Evolutionary conservation across 2,888 invertebrate species (phyloP), one percentile per base, ranked within the genome.

Genomic region (Chymomyza procnemis): DNA sequence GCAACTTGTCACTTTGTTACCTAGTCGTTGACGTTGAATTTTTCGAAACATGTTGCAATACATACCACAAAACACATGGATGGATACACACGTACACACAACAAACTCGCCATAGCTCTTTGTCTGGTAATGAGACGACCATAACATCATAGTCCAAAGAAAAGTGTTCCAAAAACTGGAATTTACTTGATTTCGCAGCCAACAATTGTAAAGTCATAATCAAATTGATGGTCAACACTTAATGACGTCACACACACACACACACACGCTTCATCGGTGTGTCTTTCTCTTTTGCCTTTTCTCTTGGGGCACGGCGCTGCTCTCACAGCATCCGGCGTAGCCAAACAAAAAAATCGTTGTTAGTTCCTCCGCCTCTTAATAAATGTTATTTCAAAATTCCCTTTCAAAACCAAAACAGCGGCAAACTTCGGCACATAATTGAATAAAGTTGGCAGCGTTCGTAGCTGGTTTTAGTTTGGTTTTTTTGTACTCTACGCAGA

Each of bases 371-470:
- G 34, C 34, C 34, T 41, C 34, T 41, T 41, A 41, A 9, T 9
- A 12, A 41, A 5, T 68, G 67, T 67, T 61, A 73, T 80, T 82
- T 62, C 77, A 67, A 74, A 76, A 73, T 61, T 58, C 72, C 81
- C 72, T 85, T 85, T 80, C 83, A 69, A 73, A 76, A 85, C 78
- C 71, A 56, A 41, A 41, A 41, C 34, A 41, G 16, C 14, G 47
- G 14, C 19, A 12, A 19, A 18, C 26, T 55, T 21, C 22, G 55
- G 12, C 22, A 14, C 62, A 80, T 78, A 78, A 83, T 78, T 80
- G 71, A 71, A 76, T 78, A 63, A 52, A 61, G 34, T 41, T 41
- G 34, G 34, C 34, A 41, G 34, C 34, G 1, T 41, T 41, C 34
- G 34, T 12, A 41, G 9, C 34, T 41, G 34, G 34, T 41, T 41